Evolutionary conservation across 64 coral and sea anemone genomes (phyloP).

Genomic region (Stichodactyla helianthus): DNA sequence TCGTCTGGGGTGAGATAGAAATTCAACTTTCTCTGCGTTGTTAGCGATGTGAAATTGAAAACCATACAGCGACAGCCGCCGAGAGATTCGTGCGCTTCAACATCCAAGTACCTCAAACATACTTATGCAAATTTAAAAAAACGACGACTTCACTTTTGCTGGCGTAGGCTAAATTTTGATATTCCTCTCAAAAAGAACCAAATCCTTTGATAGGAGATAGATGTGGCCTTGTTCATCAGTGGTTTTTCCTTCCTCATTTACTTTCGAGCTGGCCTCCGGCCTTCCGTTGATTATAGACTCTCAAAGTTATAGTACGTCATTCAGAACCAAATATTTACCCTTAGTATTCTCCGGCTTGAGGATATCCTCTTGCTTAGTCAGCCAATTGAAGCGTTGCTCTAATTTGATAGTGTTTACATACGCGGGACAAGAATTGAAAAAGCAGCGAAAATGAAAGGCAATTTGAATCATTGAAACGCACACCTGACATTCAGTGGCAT

Average conservation of each 20-base stretch:
- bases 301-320: background rate
- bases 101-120: background rate
- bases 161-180: background rate
- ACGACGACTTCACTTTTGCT: background rate
- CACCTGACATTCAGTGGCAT: background rate
- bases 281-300: conserved; percentile 3
- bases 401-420: background rate
- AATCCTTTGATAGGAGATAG: background rate
- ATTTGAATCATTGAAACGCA: background rate
- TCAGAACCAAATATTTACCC: background rate
- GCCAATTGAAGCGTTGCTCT: background rate
- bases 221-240: background rate
- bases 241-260: background rate
- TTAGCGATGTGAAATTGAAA: no score
- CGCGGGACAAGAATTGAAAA: background rate
- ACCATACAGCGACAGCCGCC: no score
- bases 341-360: background rate
- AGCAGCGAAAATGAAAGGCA: background rate
- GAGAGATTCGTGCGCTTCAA: background rate
- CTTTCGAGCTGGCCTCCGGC: background rate
- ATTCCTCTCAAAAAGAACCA: background rate
- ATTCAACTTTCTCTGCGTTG: no score
- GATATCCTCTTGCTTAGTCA: background rate
- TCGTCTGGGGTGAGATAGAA: no score
- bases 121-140: background rate